These are phyloP conservation scores for Peromyscus polionotus DNA, from an alignment of 2,113 vertebrate genomes.

Conservation along the genomic window DNA sequence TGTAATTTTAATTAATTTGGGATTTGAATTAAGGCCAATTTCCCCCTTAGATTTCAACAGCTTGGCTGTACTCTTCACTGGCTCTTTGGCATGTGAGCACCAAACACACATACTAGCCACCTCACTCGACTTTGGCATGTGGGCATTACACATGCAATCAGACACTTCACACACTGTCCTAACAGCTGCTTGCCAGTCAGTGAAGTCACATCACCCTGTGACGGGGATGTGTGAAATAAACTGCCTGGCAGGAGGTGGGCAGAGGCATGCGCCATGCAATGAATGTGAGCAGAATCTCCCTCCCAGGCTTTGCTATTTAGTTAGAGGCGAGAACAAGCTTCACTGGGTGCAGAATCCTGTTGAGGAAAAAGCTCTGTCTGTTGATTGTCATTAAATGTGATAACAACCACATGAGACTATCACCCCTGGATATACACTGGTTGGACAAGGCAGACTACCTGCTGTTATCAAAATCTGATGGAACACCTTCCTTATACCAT, in stretches of 20 bases:
- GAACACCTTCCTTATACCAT: constrained; percentile 37
- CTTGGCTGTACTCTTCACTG: constrained; percentile 15
- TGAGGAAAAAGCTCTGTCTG: constrained; percentile 39
- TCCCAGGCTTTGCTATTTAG: neutral
- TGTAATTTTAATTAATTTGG: neutral
- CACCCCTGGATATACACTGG: neutral
- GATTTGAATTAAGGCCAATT: constrained; percentile 5
- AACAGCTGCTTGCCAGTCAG: constrained; percentile 66
- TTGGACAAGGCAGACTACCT: neutral
- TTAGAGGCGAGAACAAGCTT: constrained; percentile 16
- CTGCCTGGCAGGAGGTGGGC: neutral
- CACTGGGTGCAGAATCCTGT: neutral
- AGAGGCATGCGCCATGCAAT: neutral
- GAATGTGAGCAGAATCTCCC: neutral
- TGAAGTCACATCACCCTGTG: constrained; percentile 60
- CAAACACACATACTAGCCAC: constrained; percentile 4
- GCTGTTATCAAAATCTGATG: constrained; percentile 16
- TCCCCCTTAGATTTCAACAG: constrained; percentile 51
- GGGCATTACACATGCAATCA: neutral
- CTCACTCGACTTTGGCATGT: neutral
- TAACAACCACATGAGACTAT: constrained; percentile 29
- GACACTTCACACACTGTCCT: neutral
- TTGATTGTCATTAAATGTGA: constrained; percentile 38
- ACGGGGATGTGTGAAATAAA: constrained; percentile 48
- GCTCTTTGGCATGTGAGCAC: neutral